Percentiles rank a stretch among this genome's conserved stretches.
Conservation (phyloP, 2,113 vertebrate genomes). For the Dipodomys ordii region DNA sequence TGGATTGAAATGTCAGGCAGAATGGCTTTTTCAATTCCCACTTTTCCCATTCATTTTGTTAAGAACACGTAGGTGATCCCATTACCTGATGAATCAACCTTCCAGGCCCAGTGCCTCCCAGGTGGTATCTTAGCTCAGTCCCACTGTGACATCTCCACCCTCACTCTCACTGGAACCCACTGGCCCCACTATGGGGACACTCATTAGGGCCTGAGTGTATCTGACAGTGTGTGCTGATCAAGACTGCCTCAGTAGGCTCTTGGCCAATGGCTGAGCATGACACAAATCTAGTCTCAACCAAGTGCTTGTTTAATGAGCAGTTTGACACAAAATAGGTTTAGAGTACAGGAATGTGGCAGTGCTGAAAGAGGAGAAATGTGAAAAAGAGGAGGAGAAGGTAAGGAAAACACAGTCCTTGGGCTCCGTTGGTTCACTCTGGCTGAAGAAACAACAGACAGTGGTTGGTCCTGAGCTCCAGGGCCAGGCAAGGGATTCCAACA, state of each 20-base stretch:
- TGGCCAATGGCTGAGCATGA: neutral
- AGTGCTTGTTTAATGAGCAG: neutral
- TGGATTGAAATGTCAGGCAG: neutral
- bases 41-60: neutral
- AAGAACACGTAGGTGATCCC: neutral
- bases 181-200: neutral
- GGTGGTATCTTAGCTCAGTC: neutral
- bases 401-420: neutral
- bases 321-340: neutral
- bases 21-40: neutral
- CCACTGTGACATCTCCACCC: neutral
- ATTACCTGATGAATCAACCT: neutral
- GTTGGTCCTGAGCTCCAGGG: neutral
- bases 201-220: neutral
- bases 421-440: neutral
- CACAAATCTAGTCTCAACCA: neutral
- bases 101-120: neutral
- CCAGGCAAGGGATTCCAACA: neutral
- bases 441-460: neutral
- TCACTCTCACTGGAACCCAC: neutral
- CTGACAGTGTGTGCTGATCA: neutral
- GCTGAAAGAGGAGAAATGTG: neutral
- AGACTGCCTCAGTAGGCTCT: neutral
- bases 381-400: neutral
- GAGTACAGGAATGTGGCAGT: neutral